Base-by-base conservation (phyloP, 2,888 invertebrate species). In the Resseliella maxima region DNA sequence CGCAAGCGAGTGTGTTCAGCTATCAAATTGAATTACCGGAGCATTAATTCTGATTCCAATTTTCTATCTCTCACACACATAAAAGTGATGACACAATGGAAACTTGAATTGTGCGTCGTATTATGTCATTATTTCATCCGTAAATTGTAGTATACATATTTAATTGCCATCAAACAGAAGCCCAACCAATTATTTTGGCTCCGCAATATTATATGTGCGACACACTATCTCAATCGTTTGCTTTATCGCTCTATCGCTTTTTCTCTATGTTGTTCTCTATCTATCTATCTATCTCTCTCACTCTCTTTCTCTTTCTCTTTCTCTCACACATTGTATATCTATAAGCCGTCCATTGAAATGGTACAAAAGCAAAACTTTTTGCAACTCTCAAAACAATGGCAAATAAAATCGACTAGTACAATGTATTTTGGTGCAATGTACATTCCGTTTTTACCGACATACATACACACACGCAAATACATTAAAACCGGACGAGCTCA, bases 51-150 rank as follows among this genome's bases (percentile, higher is more conserved):
- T n/a, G 59, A 59, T 24, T 59, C n/a, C 15, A 3, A 31, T 31
- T 72, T 31, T 27, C 59, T 59, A 5, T 50, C 46, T 8, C 59
- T 24, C 59, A 6, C 72, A 50, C 6, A 50, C 72, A 31, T 15
- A 12, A 31, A 31, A 0, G 35, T 72, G 72, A 72, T 72, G 72
- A 72, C 31, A 72, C 72, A 72, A 72, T 31, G 35, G 24, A 59
- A n/a, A 59, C 59, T 59, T n/a, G 59, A 24, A 59, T 24, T 3
- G 24, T 59, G 59, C 10, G 59, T 50, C 59, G 31, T 72, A 72
- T 72, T 72, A 72, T 72, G 72, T 72, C 72, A 72, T 72, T 72
- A 72, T 72, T 72, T 72, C 72, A 72, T 31, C 35, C 72, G 31
- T 31, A 31, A 72, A 72, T 72, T 72, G 72, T 72, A 31, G 72